phyloP scores from a whole-genome alignment of 2,113 vertebrate species.

The Crocuta crocuta region DNA sequence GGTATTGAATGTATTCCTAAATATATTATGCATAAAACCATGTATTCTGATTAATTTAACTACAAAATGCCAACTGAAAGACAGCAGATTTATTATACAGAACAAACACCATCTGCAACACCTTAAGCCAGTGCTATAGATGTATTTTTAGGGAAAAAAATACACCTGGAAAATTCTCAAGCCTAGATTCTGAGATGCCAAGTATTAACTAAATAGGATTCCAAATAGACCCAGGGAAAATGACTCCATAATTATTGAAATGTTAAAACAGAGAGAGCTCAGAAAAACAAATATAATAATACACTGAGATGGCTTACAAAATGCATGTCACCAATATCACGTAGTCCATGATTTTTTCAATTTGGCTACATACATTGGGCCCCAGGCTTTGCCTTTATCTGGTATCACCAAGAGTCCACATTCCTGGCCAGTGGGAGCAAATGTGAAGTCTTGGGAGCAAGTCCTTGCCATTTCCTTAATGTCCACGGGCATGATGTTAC shows the following conservation, averaged over 20 bases:
- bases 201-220: conserved; percentile 32
- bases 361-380: conserved; percentile 96
- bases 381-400: conserved; percentile 91
- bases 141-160: conserved; percentile 42
- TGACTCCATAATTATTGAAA: conserved; percentile 30
- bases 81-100: conserved; percentile 62
- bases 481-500: conserved; percentile 87
- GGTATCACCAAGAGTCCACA: conserved; percentile 94
- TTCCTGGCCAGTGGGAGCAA: conserved; percentile 83
- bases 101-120: conserved; percentile 69
- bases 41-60: conserved; percentile 67
- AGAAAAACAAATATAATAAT: conserved; percentile 37
- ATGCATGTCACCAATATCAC: neutral
- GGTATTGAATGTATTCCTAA: neutral
- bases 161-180: conserved; percentile 52
- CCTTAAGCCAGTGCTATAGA: conserved; percentile 63
- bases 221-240: neutral
- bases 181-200: neutral
- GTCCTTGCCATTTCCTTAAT: conserved; percentile 86
- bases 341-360: conserved; percentile 85
- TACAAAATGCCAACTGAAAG: conserved; percentile 67
- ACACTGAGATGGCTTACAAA: conserved; percentile 10
- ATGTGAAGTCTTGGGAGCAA: conserved; percentile 89
- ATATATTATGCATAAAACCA: conserved; percentile 60
- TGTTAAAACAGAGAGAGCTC: neutral